phyloP scores from a whole-genome alignment of 2,113 vertebrate genomes.

The Anarhynchus alexandrinus region DNA sequence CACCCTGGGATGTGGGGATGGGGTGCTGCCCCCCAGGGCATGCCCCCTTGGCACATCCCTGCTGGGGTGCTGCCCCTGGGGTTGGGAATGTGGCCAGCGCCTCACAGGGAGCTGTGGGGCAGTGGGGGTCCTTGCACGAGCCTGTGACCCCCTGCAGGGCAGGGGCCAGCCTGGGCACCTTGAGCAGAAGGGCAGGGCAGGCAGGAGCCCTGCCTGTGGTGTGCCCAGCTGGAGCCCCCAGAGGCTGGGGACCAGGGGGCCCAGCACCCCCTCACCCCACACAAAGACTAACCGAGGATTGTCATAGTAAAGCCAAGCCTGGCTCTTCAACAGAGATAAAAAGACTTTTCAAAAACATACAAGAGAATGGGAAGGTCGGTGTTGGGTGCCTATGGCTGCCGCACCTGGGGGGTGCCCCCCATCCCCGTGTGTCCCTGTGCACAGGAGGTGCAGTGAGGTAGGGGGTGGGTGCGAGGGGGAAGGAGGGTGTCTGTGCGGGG shows the following conservation, averaged over 20 bases:
- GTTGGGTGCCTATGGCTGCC: background rate
- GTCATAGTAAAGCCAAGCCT: background rate
- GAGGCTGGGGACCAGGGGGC: no score
- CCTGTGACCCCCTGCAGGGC: background rate
- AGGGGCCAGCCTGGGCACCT: background rate
- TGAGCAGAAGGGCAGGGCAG: background rate
- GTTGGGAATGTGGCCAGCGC: background rate
- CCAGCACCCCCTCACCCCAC: background rate
- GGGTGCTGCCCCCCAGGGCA: background rate
- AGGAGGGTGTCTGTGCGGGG: accelerated
- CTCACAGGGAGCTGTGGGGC: background rate
- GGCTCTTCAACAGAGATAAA: background rate
- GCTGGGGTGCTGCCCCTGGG: background rate
- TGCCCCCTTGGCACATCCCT: background rate
- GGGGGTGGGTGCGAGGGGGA: background rate
- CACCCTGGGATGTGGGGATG: accelerated
- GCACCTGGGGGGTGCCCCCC: no score
- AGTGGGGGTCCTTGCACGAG: background rate
- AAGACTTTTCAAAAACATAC: background rate
- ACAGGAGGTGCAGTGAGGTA: accelerated
- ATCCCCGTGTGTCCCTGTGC: accelerated
- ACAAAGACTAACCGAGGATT: accelerated
- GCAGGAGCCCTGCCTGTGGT: background rate
- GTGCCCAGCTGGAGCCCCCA: background rate
- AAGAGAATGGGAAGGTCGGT: accelerated